phyloP scores from a whole-genome alignment of 2,888 invertebrate species.

The Lamproptera curius region DNA sequence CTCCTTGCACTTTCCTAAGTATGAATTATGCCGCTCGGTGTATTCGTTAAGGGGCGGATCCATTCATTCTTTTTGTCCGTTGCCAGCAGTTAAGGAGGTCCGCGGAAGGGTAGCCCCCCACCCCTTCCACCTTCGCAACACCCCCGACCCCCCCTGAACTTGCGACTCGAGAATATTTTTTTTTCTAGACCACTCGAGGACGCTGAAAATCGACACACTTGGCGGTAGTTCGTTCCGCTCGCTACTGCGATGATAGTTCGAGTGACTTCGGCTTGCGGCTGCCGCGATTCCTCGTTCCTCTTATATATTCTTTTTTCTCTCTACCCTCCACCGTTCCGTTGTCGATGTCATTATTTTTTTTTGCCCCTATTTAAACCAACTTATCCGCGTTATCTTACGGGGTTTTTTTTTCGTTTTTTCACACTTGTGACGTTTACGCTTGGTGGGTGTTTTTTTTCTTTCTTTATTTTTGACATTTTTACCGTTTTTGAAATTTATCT shows the following conservation, averaged over 20 bases:
- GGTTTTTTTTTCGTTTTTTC: constrained; percentile 21
- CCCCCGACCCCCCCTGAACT: constrained; percentile 48
- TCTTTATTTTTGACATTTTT: constrained; percentile 7
- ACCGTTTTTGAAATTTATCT: constrained; percentile 11
- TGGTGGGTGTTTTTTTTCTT: constrained; percentile 2
- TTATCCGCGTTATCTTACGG: constrained; percentile 30
- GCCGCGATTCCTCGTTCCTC: constrained; percentile 40
- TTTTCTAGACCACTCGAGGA: constrained; percentile 71
- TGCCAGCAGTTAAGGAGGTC: constrained; percentile 73
- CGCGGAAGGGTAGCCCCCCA: constrained; percentile 43
- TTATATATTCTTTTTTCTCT: constrained; percentile 39
- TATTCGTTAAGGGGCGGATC: constrained; percentile 78
- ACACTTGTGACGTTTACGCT: constrained; percentile 21
- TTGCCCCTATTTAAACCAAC: constrained; percentile 25
- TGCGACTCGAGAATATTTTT: constrained; percentile 74
- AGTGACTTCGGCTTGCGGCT: constrained; percentile 50
- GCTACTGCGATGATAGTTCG: constrained; percentile 66
- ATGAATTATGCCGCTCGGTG: constrained; percentile 78
- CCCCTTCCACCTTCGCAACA: no score
- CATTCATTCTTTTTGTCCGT: constrained; percentile 78
- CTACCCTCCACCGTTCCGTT: constrained; percentile 6
- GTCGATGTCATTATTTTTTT: background rate
- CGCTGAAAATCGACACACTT: constrained; percentile 76
- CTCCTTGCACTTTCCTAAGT: constrained; percentile 76
- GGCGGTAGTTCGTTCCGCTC: constrained; percentile 70